Base-by-base conservation (phyloP, 2,888 invertebrate genomes). In the Diaphora mendica region DNA sequence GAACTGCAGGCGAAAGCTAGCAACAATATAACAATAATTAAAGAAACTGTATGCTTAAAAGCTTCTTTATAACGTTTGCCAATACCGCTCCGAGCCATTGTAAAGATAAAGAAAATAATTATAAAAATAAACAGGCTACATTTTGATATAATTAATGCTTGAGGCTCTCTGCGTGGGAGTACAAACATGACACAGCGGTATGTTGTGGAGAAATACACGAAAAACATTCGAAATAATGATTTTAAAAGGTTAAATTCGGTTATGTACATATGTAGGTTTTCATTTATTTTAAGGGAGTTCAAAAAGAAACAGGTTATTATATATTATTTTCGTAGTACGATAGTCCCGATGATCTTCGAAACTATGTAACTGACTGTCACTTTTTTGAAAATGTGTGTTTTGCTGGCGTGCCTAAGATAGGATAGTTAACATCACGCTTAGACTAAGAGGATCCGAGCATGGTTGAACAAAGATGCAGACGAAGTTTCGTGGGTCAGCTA, bases 111-210 rank as follows among this genome's bases (percentile, higher is more conserved):
- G 39, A 64, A 70, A n/a, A 35, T 64, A 64, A 70, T 62, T 30
- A 67, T 48, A 68, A 72, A 30, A 48, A 48, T 15, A 68, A n/a
- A 72, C 33, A 68, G 62, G 59, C 33, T 59, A 72, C 44, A 59
- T 67, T 62, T 42, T 70, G 9, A 70, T 44, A 26, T 73, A 73
- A 73, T 48, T 26, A 73, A 35, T 26, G 65, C 66, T 35, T 39
- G n/a, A 51, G 68, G 68, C 64, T 69, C 33, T 70, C 30, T 70
- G 68, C 35, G 73, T 70, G 39, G 70, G 65, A n/a, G 70, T 59
- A 62, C 26, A 62, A 48, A 65, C 69, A 39, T 55, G 44, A 55
- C 35, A 55, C 35, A 33, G 66, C 20, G 35, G 20, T n/a, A 62
- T 72, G 55, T 62, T 20, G 33, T 17, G 35, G 13, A 17, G 3